These are phyloP conservation scores for Drosophila pallidifrons DNA, from an alignment of 1,140 invertebrate genomes.

Conservation along the genomic window DNA sequence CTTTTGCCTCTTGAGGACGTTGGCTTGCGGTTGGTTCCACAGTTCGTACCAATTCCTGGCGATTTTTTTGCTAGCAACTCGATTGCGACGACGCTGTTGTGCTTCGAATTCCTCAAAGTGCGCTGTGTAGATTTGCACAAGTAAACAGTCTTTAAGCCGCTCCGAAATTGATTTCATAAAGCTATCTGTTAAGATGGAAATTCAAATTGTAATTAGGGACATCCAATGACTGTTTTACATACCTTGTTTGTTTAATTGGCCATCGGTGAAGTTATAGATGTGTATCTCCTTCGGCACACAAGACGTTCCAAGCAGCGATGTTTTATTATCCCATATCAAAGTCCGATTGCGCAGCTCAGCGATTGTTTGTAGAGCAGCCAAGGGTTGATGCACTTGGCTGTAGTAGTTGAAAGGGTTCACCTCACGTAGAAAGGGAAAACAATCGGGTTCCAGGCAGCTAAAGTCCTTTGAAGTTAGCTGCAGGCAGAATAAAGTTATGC, in stretches of 20 bases:
- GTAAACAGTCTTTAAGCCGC: conserved; percentile 23
- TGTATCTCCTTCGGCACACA: conserved; percentile 37
- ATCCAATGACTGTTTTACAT: background rate
- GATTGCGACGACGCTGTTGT: conserved; percentile 18
- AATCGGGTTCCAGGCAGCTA: conserved; percentile 29
- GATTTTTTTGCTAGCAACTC: background rate
- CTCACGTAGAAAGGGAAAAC: conserved; percentile 44
- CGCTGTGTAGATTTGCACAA: conserved; percentile 60
- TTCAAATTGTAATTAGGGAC: background rate
- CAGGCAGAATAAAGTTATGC: background rate
- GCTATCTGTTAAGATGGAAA: conserved; percentile 16
- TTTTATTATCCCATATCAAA: background rate
- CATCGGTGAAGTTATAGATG: conserved; percentile 40
- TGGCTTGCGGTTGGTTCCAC: too few species aligned
- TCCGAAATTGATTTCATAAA: conserved; percentile 33
- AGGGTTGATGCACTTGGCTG: conserved; percentile 49
- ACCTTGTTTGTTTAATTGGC: conserved; percentile 46
- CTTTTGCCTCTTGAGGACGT: background rate
- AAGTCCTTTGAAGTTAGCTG: conserved; percentile 58
- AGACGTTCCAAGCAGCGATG: background rate
- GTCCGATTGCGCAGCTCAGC: background rate
- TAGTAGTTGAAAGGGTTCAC: conserved; percentile 44
- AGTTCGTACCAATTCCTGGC: background rate
- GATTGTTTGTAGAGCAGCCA: conserved; percentile 13
- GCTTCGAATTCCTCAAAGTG: conserved; percentile 19